Evolutionary conservation across 2,888 invertebrate species (phyloP), one percentile per base, ranked within the genome.

Genomic region (Trissolcus japonicus): DNA sequence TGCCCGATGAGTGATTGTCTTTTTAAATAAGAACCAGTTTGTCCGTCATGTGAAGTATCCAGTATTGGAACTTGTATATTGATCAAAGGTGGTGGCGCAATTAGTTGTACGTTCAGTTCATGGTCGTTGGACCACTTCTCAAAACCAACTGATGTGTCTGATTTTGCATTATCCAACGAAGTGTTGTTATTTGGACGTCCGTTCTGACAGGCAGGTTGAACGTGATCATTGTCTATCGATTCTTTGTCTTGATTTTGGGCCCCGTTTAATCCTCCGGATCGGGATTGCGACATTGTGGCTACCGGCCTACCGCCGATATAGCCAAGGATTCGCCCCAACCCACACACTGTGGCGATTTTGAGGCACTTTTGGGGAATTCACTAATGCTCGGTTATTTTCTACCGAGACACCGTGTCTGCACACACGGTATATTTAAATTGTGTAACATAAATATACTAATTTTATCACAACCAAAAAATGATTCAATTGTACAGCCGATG

Each of bases 281-380:
- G 84, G 7, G 86, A 85, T 62, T 88, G 87, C 68, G 88, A 88
- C 88, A 89, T 89, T 83, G 85, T 83, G 88, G 87, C 87, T 87
- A 88, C 88, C 88, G 87, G 88, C 83, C 87, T 83, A 79, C 86
- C 87, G 87, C 87, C 88, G 88, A 88, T 88, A 86, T 87, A 88
- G 88, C 88, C 88, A 81, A 88, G 86, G 54, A 88, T 88, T 84
- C 88, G 87, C 62, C 75, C 75, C 55, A 75, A 75, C 25, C 75
- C 75, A 16, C 75, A 75, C 75, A 75, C 75, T 19, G 87, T 88
- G 88, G 82, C 83, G 83, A 84, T 77, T 87, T 86, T 59, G 61
- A 79, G 74, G 80, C 79, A 82, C 83, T 83, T 81, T 62, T 55
- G 61, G 50, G 21, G 67, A 76, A 69, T 71, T 78, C 68, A 69